Percentiles rank a stretch among this genome's conserved stretches.
Conservation (phyloP, 2,888 invertebrate genomes). For the Neria commutata region DNA sequence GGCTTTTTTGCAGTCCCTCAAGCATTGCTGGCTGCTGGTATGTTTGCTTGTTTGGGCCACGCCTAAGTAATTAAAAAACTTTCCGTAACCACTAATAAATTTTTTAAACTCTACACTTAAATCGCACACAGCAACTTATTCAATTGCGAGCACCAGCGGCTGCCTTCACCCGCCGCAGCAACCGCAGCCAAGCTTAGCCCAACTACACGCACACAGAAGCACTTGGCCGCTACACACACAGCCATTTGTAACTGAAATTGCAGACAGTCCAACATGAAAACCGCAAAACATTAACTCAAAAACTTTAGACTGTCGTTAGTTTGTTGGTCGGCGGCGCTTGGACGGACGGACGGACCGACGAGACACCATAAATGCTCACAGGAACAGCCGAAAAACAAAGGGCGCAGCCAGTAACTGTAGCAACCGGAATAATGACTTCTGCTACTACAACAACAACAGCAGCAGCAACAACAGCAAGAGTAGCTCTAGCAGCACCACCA, state of each 20-base stretch:
- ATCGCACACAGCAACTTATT: slow-evolving; percentile 1
- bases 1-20: too few species aligned
- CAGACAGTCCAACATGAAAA: slow-evolving; percentile 17
- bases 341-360: background rate
- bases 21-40: too few species aligned
- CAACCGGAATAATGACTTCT: background rate
- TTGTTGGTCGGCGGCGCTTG: background rate
- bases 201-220: background rate
- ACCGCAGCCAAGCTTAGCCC: background rate
- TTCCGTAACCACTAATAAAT: too few species aligned
- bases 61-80: too few species aligned
- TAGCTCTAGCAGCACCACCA: background rate
- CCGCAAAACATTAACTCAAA: slow-evolving; percentile 25
- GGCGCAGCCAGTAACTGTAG: background rate
- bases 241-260: slow-evolving; percentile 10
- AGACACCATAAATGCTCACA: background rate
- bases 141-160: background rate
- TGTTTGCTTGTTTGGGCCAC: too few species aligned
- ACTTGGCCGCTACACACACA: background rate
- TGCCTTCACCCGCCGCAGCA: background rate
- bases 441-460: background rate
- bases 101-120: too few species aligned
- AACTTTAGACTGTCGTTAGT: slow-evolving; percentile 1
- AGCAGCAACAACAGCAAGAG: background rate
- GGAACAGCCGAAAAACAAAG: background rate